A percentile compares a stretch with the other conserved stretches of the same genome.
These are phyloP conservation scores for Halictus ligatus DNA, from an alignment of 2,888 invertebrate species.

Conservation along the genomic window DNA sequence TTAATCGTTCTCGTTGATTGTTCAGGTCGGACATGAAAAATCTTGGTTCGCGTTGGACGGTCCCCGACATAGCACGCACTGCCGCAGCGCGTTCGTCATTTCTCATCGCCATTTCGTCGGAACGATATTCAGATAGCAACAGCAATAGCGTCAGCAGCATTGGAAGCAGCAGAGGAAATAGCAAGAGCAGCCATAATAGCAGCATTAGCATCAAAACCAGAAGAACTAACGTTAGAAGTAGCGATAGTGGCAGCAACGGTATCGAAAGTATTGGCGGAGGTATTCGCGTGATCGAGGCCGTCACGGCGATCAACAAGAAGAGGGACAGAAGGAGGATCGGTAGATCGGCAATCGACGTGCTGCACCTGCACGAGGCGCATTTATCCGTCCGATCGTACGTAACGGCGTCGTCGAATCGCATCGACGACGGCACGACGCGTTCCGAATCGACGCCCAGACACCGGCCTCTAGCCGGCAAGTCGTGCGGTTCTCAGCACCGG, in stretches of 20 bases:
- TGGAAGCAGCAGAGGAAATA: constrained; percentile 22
- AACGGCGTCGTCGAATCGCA: constrained; percentile 69
- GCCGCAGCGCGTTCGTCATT: constrained; percentile 85
- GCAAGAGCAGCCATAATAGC: constrained; percentile 58
- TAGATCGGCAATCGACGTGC: constrained; percentile 77
- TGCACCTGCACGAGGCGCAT: constrained; percentile 72
- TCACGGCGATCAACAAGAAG: constrained; percentile 64
- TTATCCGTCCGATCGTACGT: constrained; percentile 81
- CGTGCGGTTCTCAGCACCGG: constrained; percentile 66
- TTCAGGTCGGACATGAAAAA: constrained; percentile 90
- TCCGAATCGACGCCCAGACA: constrained; percentile 69
- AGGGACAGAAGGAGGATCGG: constrained; percentile 69
- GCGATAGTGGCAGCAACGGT: constrained; percentile 46
- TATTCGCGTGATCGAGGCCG: constrained; percentile 47
- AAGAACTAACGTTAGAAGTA: constrained; percentile 69
- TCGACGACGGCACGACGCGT: constrained; percentile 69
- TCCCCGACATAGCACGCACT: constrained; percentile 89
- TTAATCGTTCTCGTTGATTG: not conserved
- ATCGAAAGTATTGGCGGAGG: constrained; percentile 39
- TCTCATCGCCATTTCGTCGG: constrained; percentile 76
- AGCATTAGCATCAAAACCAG: constrained; percentile 46
- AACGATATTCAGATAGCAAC: constrained; percentile 73
- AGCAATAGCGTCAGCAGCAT: constrained; percentile 25
- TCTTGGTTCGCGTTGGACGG: constrained; percentile 89
- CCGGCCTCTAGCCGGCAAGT: constrained; percentile 68